Base-by-base conservation (phyloP, 2,113 vertebrate genomes). In the Varanus salvator region DNA sequence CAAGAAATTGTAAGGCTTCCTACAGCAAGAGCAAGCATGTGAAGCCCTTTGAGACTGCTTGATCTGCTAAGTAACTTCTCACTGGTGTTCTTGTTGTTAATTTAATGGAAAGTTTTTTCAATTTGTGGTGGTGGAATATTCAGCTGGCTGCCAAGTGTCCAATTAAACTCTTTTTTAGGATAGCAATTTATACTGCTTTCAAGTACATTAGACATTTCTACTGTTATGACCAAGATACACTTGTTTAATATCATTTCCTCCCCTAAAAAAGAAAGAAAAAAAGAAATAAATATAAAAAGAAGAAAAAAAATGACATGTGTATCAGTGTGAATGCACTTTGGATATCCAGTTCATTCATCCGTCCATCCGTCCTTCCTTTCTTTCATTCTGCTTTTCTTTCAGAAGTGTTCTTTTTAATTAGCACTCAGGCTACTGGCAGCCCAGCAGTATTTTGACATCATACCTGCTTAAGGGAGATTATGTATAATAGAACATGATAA, bases 341-440 rank as follows among this genome's bases (percentile, higher is more conserved):
- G 74, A 60, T 15, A 87, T 48, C 74, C 38, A 66, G 23, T 85
- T 34, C 38, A 44, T 44, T 44, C 38, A 44, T 44, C 38, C 38
- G 38, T 44, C 38, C 38, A 44, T 44, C 38, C 38, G 38, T 44
- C 38, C 75, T 31, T 25, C 21, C 48, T 87, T 77, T 48, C 17
- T 7, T 87, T 77, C 71, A 19, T 85, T 34, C 75, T 31, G 34
- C 21, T 66, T 87, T 77, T 48, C 17, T 7, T 87, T 77, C 71
- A 19, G 15, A 54, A 48, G 21, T 77, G 6, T 64, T 77, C n/a
- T 77, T 77, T 87, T 87, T 77, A 87, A 87, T 87, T 87, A 66
- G 85, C 21, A 27, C 23, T 87, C 74, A 78, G 38, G 5, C 25
- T 17, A 74, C 48, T 48, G 27, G 54, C 34, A 66, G 72, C 54